Base-by-base conservation (phyloP, 2,797 vertebrate species). In the Bothrops alternatus region DNA sequence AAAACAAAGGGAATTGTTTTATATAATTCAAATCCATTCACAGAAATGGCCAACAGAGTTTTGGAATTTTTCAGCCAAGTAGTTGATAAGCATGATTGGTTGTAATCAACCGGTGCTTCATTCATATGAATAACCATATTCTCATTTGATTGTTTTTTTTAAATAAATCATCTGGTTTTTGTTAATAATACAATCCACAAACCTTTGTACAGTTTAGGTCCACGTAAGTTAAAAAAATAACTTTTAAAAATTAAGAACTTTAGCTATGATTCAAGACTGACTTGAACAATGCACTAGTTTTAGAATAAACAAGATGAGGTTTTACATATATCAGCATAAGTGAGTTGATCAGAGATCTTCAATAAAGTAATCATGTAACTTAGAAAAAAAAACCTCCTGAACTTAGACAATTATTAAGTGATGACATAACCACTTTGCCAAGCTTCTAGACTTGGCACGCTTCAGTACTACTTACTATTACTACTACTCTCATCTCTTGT, bases 391-490 rank as follows among this genome's bases (percentile, higher is more conserved):
- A 26, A 26, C 3, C 13, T 26, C n/a, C 32, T 69, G 87, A 63
- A 88, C 2, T 60, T 20, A 10, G 63, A 37, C 63, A 78, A 11
- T 32, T 26, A 28, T 23, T 23, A 61, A 37, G 85, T 87, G 63
- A 93, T 78, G 85, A 93, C 86, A 91, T n/a, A 57, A 42, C 18
- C 78, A 86, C n/a, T 63, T 86, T 86, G 89, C 63, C 85, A 87
- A 87, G 26, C 23, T n/a, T 78, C 42, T 50, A 86, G 20, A 53
- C 47, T 42, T 91, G 90, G 86, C 90, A 82, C 1, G 0, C 0
- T 28, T 61, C 53, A 18, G 2, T 42, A 18, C 7, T 69, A 69
- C 28, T n/a, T 65, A 14, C 28, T 13, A 63, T 12, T 14, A n/a
- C 28, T n/a, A 69, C 63, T 32, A 3, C 28, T 3, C n/a, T 28